Conservation (phyloP, 2,113 vertebrate genomes). For the Pogonocichla stellata region DNA sequence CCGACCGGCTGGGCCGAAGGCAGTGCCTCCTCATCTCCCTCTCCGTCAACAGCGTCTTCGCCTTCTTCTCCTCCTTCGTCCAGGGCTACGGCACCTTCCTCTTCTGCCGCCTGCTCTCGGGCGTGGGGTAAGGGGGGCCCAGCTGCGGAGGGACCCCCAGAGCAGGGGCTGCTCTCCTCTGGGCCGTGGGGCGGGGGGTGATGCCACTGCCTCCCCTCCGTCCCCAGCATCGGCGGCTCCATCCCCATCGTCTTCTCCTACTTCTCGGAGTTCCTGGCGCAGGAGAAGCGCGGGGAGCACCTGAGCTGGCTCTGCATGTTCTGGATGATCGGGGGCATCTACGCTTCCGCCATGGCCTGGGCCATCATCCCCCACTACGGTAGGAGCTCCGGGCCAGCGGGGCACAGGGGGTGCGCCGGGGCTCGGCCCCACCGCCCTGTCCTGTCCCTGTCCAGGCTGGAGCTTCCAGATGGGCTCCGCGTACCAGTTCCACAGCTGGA, state of each 20-base stretch:
- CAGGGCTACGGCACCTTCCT: conserved; percentile 97
- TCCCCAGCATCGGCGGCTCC: conserved; percentile 89
- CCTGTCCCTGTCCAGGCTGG: conserved; percentile 79
- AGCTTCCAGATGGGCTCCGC: conserved; percentile 99
- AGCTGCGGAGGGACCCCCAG: neutral
- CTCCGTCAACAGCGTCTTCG: conserved; percentile 96
- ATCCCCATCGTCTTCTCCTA: conserved; percentile 98
- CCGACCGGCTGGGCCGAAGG: conserved; percentile 90
- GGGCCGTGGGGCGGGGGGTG: fast-evolving
- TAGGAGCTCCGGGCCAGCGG: conserved; percentile 8
- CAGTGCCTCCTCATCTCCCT: conserved; percentile 97
- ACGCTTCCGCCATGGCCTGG: conserved; percentile 97
- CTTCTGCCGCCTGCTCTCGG: conserved; percentile 92
- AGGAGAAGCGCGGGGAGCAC: conserved; percentile 97
- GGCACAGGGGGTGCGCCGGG: fast-evolving
- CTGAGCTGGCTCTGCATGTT: conserved; percentile 99
- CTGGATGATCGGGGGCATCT: conserved; percentile 99
- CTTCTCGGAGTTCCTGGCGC: conserved; percentile 96
- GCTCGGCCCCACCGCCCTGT: fast-evolving
- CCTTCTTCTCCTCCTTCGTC: conserved; percentile 98
- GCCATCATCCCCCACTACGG: conserved; percentile 98
- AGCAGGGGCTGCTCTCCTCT: neutral
- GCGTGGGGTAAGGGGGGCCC: conserved; percentile 85
- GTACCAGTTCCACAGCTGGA: conserved; percentile 99
- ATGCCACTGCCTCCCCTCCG: neutral